Evolutionary conservation across 2,888 invertebrate species (phyloP).

Genomic region (Junonia oenone): DNA sequence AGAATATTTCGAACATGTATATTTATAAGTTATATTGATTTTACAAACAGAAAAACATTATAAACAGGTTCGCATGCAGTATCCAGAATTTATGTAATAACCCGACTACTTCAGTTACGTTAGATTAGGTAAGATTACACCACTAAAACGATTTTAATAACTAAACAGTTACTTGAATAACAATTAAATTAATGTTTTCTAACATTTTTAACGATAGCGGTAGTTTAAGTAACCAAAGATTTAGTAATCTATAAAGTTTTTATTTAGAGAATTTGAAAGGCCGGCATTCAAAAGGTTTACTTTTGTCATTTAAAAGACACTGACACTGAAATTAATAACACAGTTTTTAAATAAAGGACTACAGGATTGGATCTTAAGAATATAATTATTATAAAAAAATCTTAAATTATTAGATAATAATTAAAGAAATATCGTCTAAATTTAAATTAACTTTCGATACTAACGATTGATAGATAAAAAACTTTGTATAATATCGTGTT

Average conservation of each 20-base stretch:
- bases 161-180: slow-evolving; percentile 4
- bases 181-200: neutral
- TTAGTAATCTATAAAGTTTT: neutral
- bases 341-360: neutral
- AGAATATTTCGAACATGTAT: neutral
- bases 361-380: neutral
- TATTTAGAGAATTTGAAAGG: neutral
- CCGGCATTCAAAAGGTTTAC: neutral
- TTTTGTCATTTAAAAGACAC: neutral
- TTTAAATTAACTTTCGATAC: slow-evolving; percentile 11
- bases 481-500: slow-evolving; percentile 10
- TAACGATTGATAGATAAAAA: neutral
- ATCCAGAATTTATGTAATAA: slow-evolving; percentile 37
- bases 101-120: slow-evolving; percentile 49
- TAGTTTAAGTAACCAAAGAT: neutral
- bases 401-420: neutral
- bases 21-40: neutral
- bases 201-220: neutral
- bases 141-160: slow-evolving; percentile 31
- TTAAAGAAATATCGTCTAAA: neutral
- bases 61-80: slow-evolving; percentile 8
- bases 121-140: slow-evolving; percentile 58
- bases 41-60: neutral
- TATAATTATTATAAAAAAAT: too few relatives aligned
- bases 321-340: neutral